Percentiles rank a stretch among this genome's conserved stretches.
These are phyloP conservation scores for Drosophila engyochracea DNA, from an alignment of 2,888 invertebrate genomes.

Conservation along the genomic window DNA sequence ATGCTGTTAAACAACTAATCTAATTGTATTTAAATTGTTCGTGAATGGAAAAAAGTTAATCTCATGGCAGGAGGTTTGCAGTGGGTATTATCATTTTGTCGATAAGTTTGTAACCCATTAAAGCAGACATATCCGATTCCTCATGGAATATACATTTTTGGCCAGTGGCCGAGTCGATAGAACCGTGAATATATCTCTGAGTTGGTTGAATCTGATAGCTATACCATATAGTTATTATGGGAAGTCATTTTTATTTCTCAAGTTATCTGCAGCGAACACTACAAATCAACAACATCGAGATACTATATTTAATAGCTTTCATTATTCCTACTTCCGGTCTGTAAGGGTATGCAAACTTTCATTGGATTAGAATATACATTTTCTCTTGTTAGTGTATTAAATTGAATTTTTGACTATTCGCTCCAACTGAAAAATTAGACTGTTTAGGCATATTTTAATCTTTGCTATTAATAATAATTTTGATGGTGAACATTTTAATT, in stretches of 20 bases:
- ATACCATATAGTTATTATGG: not conserved
- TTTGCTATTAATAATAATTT: not conserved
- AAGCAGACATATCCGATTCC: not conserved
- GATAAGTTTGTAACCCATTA: not conserved
- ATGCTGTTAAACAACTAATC: conserved; percentile 20
- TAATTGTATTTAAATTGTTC: conserved; percentile 44
- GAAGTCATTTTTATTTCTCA: not conserved
- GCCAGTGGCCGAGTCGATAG: not conserved
- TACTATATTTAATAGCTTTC: not conserved
- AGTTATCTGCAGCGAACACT: not conserved
- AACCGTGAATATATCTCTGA: not conserved
- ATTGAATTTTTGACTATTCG: not conserved
- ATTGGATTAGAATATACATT: not conserved
- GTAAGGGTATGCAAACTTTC: no score
- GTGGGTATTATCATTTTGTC: not conserved
- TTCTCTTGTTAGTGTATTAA: not conserved
- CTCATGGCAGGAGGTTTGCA: no score
- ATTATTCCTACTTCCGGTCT: no score
- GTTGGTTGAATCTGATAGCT: not conserved
- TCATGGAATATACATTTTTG: not conserved
- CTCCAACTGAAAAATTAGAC: not conserved
- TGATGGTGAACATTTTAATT: no score
- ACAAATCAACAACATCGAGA: not conserved
- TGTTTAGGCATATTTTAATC: not conserved
- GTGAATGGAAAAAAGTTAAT: not conserved